Evolutionary conservation across 2,113 vertebrate genomes (phyloP).

Genomic region (Chitala chitala): DNA sequence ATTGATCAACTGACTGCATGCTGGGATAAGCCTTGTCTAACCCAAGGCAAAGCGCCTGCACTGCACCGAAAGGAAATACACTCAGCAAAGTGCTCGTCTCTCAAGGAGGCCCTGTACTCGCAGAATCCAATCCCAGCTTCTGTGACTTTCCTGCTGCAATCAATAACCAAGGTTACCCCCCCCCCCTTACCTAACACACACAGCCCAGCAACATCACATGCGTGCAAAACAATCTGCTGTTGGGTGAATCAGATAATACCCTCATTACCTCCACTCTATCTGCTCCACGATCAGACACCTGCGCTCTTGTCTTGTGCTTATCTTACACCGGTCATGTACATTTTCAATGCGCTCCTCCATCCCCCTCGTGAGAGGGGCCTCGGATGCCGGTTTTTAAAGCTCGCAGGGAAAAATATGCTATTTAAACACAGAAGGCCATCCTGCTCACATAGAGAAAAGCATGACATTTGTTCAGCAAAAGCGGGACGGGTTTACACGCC

Average conservation of each 20-base stretch:
- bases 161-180: neutral
- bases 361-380: too few species aligned
- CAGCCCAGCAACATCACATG: neutral
- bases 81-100: neutral
- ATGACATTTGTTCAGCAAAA: too few species aligned
- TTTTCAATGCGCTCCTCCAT: neutral
- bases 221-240: neutral
- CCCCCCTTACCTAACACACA: neutral
- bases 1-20: slow-evolving; percentile 24
- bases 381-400: too few species aligned
- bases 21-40: slow-evolving; percentile 14
- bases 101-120: neutral
- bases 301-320: neutral
- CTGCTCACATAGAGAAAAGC: too few species aligned
- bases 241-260: neutral
- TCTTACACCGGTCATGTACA: neutral
- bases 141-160: neutral
- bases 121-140: neutral
- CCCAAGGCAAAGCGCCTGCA: neutral
- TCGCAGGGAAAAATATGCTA: too few species aligned
- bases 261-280: neutral
- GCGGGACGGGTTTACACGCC: too few species aligned
- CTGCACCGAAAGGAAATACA: neutral
- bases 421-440: too few species aligned
- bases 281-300: neutral